Conservation (phyloP, 2,797 vertebrate species). For the Mormyrops attenuatus region DNA sequence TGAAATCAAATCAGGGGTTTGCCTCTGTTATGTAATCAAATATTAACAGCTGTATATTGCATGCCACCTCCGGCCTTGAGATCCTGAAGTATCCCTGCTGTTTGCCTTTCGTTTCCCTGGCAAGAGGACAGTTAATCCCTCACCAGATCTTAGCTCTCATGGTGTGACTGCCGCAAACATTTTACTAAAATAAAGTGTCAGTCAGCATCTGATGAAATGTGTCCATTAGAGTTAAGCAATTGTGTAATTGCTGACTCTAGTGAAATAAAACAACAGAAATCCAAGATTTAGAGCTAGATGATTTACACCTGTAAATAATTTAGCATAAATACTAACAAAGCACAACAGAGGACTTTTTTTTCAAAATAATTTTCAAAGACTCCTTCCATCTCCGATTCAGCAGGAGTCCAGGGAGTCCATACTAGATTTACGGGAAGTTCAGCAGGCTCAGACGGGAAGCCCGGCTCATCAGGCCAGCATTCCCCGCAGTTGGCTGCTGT, state of each 20-base stretch:
- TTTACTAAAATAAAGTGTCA: neutral
- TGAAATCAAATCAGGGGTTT: conserved; percentile 1
- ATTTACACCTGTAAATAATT: neutral
- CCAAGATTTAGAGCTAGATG: neutral
- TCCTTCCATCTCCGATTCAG: neutral
- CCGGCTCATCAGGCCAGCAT: neutral
- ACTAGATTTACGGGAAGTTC: neutral
- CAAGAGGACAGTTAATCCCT: conserved; percentile 3
- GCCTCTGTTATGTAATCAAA: neutral
- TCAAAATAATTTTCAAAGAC: neutral
- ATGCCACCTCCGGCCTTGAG: neutral
- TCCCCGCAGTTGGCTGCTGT: neutral
- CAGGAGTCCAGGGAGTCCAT: neutral
- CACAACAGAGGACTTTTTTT: neutral
- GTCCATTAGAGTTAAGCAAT: neutral
- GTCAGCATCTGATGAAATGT: neutral
- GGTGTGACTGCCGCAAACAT: neutral
- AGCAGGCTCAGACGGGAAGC: neutral
- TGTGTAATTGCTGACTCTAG: neutral
- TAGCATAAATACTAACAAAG: neutral
- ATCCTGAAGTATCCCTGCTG: neutral
- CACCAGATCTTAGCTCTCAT: neutral
- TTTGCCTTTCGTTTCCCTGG: neutral
- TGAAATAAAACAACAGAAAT: neutral
- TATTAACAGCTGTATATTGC: neutral